Percentiles rank a stretch among this genome's conserved stretches.
Conservation (phyloP, 2,797 vertebrate species). For the Spheniscus humboldti region DNA sequence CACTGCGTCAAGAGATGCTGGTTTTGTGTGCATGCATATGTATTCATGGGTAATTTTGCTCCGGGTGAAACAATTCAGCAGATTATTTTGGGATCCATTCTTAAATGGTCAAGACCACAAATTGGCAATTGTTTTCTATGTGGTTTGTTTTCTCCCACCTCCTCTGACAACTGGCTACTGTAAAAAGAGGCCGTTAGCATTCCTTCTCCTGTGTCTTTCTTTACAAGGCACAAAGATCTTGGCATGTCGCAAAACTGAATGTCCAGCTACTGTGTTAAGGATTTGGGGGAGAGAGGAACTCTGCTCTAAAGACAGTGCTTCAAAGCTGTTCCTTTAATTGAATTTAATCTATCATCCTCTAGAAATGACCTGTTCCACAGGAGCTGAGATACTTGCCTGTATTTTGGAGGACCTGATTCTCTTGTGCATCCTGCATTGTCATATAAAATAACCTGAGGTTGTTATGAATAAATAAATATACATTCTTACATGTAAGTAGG, state of each 20-base stretch:
- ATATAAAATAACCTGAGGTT: constrained; percentile 26
- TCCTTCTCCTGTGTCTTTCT: background rate
- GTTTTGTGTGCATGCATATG: constrained; percentile 52
- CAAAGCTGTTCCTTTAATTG: background rate
- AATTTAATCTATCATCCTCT: background rate
- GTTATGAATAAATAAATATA: constrained; percentile 15
- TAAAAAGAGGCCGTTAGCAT: constrained; percentile 11
- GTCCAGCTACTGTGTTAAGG: background rate
- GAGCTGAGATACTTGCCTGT: background rate
- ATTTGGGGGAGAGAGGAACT: background rate
- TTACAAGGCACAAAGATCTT: background rate
- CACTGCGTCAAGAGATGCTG: constrained; percentile 51
- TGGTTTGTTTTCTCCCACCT: constrained; percentile 36
- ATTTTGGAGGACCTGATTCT: background rate
- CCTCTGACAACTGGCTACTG: constrained; percentile 3
- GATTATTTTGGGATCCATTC: constrained; percentile 57
- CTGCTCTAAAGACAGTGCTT: background rate
- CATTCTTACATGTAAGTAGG: background rate
- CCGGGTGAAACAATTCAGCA: constrained; percentile 46
- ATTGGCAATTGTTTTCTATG: constrained; percentile 39
- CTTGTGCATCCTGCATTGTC: background rate
- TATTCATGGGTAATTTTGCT: constrained; percentile 56
- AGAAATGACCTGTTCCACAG: background rate
- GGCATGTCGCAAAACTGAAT: background rate
- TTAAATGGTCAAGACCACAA: constrained; percentile 53